phyloP scores from a whole-genome alignment of 2,888 invertebrate species.

The Aleiodes leptofemur region DNA sequence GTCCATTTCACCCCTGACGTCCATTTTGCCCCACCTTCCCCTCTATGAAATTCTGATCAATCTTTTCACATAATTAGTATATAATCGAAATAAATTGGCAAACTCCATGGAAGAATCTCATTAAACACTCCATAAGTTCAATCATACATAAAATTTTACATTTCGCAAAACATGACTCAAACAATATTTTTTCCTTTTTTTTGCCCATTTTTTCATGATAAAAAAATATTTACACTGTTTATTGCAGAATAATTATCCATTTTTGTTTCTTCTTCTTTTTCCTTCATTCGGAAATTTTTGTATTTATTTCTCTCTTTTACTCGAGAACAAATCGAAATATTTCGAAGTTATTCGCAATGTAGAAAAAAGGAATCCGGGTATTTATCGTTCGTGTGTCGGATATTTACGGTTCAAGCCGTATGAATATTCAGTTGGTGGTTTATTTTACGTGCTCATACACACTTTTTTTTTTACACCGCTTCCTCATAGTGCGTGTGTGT shows the following conservation, averaged over 20 bases:
- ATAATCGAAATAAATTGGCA: too few species aligned
- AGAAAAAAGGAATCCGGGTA: constrained; percentile 59
- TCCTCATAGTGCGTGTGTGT: constrained; percentile 59
- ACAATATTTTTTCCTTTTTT: too few species aligned
- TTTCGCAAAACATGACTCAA: too few species aligned
- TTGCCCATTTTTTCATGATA: constrained; percentile 15
- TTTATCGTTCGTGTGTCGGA: constrained; percentile 62
- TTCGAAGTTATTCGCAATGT: constrained; percentile 51
- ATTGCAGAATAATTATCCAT: background rate
- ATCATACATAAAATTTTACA: too few species aligned
- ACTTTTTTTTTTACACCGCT: constrained; percentile 53
- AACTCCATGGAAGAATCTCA: too few species aligned
- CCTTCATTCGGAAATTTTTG: background rate
- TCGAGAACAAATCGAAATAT: constrained; percentile 46
- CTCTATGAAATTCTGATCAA: too few species aligned
- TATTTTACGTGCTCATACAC: constrained; percentile 65
- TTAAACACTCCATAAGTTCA: too few species aligned
- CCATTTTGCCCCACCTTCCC: too few species aligned
- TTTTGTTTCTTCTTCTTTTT: constrained; percentile 9
- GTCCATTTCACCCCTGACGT: too few species aligned
- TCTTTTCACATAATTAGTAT: too few species aligned
- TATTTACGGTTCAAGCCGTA: constrained; percentile 63
- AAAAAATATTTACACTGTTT: constrained; percentile 27
- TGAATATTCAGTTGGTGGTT: constrained; percentile 69
- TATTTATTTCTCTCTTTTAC: constrained; percentile 14